Evolutionary conservation across 2,888 invertebrate genomes (phyloP), one percentile per base, ranked within the genome.

Genomic region (Theodoxus fluviatilis): DNA sequence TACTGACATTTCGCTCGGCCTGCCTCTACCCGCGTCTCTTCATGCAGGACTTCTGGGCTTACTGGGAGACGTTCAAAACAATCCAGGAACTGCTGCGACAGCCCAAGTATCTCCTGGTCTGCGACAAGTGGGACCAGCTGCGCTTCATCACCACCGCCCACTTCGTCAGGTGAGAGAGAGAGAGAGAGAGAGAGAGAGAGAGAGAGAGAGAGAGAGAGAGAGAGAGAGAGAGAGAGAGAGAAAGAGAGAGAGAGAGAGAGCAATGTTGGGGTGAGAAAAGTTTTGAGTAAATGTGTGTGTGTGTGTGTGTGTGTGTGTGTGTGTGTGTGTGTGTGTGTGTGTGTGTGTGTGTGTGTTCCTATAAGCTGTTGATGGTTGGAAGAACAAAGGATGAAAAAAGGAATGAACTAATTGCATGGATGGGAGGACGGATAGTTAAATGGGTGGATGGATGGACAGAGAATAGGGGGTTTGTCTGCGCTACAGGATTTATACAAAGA

Each of bases 81-180:
- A 78, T 82, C 6, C 77, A 81, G 22, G 86, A 86, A 71, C 74
- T 83, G n/a, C 73, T 83, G 40, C 77, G 76, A 6, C 79, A 84
- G 35, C 86, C 86, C 0, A 83, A 84, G 69, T 80, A 83, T 67
- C 76, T 86, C 74, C 75, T 86, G 55, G 83, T 86, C 3, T 84
- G 83, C 70, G 84, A 85, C 75, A 83, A 82, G 70, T 85, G 85
- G 84, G 84, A 85, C n/a, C 82, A 85, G 68, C 78, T 86, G 1
- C 76, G 80, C 67, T 86, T 80, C 71, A 80, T 84, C 52, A 81
- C 83, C 15, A 81, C 83, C 4, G 84, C 84, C n/a, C 84, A 85
- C 73, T 84, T 85, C 69, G 81, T 85, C 55, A 84, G 79, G 86
- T 86, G 33, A 52, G 35, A 38, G 59, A 68, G 59, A 61, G 31